phyloP scores from a whole-genome alignment of 2,113 vertebrate genomes.

The Neoarius graeffei region DNA sequence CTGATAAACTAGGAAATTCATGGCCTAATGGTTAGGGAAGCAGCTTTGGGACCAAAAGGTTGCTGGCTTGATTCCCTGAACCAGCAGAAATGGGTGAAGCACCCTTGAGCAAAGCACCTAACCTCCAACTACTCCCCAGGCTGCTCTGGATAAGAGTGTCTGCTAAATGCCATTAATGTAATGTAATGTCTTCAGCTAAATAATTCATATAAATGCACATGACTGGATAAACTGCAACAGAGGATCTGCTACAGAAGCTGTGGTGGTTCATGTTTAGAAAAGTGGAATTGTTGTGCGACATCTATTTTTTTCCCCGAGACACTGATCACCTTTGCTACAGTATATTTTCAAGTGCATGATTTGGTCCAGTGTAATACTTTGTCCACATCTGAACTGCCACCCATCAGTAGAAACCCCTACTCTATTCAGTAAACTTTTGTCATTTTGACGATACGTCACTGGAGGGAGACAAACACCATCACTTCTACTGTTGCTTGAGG shows the following conservation, averaged over 20 bases:
- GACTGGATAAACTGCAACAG: neutral
- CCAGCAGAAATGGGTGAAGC: no score
- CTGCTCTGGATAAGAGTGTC: no score
- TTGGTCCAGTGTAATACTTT: neutral
- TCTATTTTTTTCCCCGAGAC: neutral
- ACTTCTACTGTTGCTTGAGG: neutral
- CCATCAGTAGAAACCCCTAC: neutral
- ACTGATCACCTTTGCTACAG: neutral
- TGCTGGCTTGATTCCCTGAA: no score
- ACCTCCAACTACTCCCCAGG: no score
- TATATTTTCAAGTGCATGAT: neutral
- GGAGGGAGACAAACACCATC: slow-evolving; percentile 41
- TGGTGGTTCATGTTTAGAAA: neutral
- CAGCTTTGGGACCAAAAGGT: no score
- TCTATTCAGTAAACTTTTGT: neutral
- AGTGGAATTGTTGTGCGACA: neutral
- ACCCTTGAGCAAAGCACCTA: no score
- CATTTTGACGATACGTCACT: slow-evolving; percentile 7
- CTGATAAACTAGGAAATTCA: neutral
- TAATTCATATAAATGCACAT: no score
- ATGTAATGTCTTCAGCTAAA: neutral
- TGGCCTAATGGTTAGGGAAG: no score
- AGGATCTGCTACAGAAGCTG: neutral
- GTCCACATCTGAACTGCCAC: neutral
- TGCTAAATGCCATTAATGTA: no score